Conservation (phyloP, 1,140 invertebrate species). For the Acromyrmex charruanus region DNA sequence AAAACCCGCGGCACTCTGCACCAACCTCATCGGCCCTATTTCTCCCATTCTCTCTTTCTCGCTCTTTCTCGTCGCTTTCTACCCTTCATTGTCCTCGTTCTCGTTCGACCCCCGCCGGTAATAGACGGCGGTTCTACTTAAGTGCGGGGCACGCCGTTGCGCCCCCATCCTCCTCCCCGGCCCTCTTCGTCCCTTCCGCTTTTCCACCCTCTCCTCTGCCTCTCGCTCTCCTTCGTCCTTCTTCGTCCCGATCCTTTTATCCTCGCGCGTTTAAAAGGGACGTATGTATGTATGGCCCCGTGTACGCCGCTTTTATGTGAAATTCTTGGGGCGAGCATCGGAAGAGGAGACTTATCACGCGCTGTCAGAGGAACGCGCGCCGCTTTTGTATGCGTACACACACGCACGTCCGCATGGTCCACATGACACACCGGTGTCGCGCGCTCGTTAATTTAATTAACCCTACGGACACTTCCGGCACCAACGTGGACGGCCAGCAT, state of each 20-base stretch:
- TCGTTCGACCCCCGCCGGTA: conserved; percentile 30
- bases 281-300: conserved; percentile 59
- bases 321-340: conserved; percentile 54
- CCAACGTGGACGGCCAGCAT: conserved; percentile 56
- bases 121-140: conserved; percentile 73
- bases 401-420: conserved; percentile 19
- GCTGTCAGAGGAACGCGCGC: conserved; percentile 50
- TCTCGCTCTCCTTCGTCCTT: not conserved
- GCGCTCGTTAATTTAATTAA: conserved; percentile 76
- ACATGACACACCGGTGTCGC: conserved; percentile 29
- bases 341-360: conserved; percentile 56
- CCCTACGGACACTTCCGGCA: conserved; percentile 74
- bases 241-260: conserved; percentile 62
- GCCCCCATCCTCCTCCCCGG: not conserved
- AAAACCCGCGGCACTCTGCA: conserved; percentile 76
- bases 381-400: not conserved
- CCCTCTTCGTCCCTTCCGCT: conserved; percentile 10
- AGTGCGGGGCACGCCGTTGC: conserved; percentile 51
- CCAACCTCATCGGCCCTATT: conserved; percentile 60
- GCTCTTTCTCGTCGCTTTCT: not conserved
- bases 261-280: conserved; percentile 63
- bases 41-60: conserved; percentile 40
- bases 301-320: conserved; percentile 59
- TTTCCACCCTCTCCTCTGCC: not conserved
- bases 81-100: not conserved